Conservation (phyloP, 2,113 vertebrate species). For the Apeltes quadracus region DNA sequence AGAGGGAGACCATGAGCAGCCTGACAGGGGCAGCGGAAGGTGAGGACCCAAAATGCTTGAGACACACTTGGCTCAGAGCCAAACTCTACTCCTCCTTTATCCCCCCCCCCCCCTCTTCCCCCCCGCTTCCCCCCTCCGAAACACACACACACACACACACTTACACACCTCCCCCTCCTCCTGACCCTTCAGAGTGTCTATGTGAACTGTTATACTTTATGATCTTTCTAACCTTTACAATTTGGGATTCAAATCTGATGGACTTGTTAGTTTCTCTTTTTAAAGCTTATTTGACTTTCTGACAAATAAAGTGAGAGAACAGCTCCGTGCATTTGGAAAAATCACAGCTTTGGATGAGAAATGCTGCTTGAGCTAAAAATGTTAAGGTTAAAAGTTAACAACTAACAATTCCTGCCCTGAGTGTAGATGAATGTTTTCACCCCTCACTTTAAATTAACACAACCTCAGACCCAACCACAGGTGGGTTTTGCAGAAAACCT, state of each 20-base stretch:
- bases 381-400: background rate
- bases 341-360: constrained; percentile 1
- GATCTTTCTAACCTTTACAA: constrained; percentile 74
- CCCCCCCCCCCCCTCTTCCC: background rate
- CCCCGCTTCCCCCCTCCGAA: background rate
- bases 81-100: constrained; percentile 50
- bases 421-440: background rate
- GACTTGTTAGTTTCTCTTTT: background rate
- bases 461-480: background rate
- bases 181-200: constrained; percentile 57
- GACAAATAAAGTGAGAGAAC: constrained; percentile 29
- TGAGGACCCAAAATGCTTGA: constrained; percentile 75
- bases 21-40: constrained; percentile 70
- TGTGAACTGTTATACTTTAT: constrained; percentile 73
- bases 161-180: background rate
- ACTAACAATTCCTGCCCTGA: background rate
- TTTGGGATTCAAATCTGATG: constrained; percentile 17
- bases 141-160: background rate
- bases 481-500: background rate
- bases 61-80: constrained; percentile 79
- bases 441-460: background rate
- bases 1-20: constrained; percentile 62
- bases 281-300: constrained; percentile 7
- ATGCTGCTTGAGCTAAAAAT: constrained; percentile 8
- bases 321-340: background rate